Evolutionary conservation across 2,888 invertebrate genomes (phyloP).

Genomic region (Auanema sp.): DNA sequence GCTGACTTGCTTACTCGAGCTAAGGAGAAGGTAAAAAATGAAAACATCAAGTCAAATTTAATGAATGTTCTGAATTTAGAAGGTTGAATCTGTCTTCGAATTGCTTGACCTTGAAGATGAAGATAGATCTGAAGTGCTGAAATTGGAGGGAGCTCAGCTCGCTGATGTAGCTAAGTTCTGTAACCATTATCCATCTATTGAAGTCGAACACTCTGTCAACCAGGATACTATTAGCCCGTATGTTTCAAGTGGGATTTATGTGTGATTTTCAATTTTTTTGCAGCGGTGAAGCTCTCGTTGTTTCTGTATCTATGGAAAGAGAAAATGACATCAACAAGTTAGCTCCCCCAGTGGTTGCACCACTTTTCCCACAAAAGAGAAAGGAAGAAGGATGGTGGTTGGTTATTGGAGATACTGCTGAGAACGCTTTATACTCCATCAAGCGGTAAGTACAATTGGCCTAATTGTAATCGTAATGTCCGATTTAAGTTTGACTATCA

Average conservation of each 20-base stretch:
- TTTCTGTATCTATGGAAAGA: conserved; percentile 86
- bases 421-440: conserved; percentile 91
- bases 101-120: conserved; percentile 87
- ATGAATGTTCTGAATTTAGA: conserved; percentile 24
- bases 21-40: conserved; percentile 78
- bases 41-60: background rate
- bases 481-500: conserved; percentile 74
- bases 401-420: conserved; percentile 92
- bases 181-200: conserved; percentile 97
- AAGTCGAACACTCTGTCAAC: conserved; percentile 86
- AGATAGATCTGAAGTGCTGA: conserved; percentile 75
- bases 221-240: conserved; percentile 73
- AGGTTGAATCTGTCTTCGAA: conserved; percentile 88
- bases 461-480: background rate
- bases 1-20: conserved; percentile 85
- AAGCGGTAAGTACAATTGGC: conserved; percentile 72
- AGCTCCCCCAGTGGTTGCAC: conserved; percentile 84
- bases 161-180: conserved; percentile 97
- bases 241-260: conserved; percentile 15
- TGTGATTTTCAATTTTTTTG: conserved; percentile 12
- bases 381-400: conserved; percentile 83
- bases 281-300: conserved; percentile 84
- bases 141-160: conserved; percentile 80
- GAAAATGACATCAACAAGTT: conserved; percentile 90
- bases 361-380: conserved; percentile 85